Conservation (phyloP, 2,797 vertebrate genomes). For the Dendrocincla tyrannina region DNA sequence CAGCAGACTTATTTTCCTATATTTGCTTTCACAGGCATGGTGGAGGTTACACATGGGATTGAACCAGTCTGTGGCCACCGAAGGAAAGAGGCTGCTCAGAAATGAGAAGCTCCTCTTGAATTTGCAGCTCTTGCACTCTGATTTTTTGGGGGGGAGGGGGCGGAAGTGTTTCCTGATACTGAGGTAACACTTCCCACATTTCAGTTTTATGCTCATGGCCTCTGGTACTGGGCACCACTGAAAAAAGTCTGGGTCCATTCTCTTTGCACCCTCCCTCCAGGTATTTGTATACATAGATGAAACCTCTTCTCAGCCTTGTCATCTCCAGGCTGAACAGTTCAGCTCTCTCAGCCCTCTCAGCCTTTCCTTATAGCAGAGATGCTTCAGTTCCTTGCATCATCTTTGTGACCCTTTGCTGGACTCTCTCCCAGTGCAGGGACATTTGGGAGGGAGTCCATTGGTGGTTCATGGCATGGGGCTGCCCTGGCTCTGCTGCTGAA, state of each 20-base stretch:
- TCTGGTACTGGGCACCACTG: neutral
- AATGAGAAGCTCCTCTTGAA: neutral
- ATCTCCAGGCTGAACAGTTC: neutral
- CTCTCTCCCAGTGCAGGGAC: neutral
- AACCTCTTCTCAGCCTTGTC: neutral
- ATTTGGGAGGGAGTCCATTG: neutral
- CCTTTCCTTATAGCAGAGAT: neutral
- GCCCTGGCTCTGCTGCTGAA: neutral
- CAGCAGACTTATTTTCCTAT: neutral
- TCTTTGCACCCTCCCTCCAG: neutral
- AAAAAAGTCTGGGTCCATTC: neutral
- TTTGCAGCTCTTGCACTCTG: neutral
- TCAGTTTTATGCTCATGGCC: neutral
- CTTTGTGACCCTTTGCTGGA: neutral
- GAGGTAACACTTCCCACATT: neutral
- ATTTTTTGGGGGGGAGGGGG: neutral
- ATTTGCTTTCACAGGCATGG: fast-evolving
- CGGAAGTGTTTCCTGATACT: neutral
- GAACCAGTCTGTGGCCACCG: neutral
- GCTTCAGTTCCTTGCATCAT: neutral
- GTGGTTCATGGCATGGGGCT: neutral
- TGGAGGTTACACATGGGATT: neutral
- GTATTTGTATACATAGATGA: neutral
- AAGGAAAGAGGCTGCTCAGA: neutral
- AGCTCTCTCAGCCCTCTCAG: neutral